A percentile compares a stretch with the other conserved stretches of the same genome.
These are phyloP conservation scores for Drosophila ercepeae DNA, from an alignment of 1,140 invertebrate species.

Conservation along the genomic window DNA sequence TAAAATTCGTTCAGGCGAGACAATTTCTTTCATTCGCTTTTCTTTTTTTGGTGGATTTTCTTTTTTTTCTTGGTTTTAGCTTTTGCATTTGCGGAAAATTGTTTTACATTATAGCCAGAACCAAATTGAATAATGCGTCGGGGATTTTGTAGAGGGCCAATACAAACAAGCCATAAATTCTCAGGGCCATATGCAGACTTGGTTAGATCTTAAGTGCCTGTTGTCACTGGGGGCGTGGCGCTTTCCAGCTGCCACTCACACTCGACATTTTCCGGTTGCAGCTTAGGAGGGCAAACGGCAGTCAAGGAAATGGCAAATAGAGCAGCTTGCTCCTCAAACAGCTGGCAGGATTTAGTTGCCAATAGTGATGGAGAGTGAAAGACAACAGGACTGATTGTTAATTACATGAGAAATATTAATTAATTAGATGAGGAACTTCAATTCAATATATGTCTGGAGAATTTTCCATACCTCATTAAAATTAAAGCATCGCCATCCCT, in stretches of 20 bases:
- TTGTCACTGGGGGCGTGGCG: conserved; percentile 3
- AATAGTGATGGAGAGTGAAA: conserved; percentile 7
- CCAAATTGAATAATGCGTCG: conserved; percentile 70
- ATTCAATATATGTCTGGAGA: background rate
- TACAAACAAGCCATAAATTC: conserved; percentile 62
- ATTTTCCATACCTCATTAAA: background rate
- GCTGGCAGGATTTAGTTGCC: conserved; percentile 16
- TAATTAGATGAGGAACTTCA: background rate
- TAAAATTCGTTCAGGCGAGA: conserved; percentile 65
- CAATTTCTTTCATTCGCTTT: conserved; percentile 29
- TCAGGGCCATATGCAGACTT: conserved; percentile 42
- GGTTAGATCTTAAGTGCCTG: conserved; percentile 28
- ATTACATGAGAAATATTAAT: background rate
- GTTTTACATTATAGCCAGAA: conserved; percentile 46
- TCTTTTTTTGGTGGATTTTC: conserved; percentile 4
- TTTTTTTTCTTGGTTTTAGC: background rate
- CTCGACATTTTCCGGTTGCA: conserved; percentile 18
- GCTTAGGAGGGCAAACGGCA: background rate
- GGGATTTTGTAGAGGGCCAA: conserved; percentile 14
- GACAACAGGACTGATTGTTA: background rate
- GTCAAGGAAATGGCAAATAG: conserved; percentile 7
- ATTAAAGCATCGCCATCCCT: background rate
- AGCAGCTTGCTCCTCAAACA: conserved; percentile 1
- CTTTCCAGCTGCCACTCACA: conserved; percentile 10
- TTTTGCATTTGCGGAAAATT: conserved; percentile 49